These are phyloP conservation scores for Anseranas semipalmata DNA, from an alignment of 2,113 vertebrate genomes.

Conservation along the genomic window DNA sequence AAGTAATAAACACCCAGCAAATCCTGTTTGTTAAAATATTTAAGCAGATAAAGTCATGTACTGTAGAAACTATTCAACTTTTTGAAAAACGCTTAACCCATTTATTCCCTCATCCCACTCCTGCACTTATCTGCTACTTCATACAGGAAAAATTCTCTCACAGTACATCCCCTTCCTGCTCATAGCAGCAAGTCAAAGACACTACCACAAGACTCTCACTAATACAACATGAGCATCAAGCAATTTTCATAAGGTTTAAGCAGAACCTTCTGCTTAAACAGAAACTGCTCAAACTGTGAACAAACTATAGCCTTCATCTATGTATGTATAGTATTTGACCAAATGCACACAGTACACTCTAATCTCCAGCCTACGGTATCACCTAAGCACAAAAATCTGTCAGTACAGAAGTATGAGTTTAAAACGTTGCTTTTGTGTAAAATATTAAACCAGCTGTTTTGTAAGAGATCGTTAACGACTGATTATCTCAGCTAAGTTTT, in stretches of 20 bases:
- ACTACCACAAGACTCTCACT: background rate
- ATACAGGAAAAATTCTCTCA: background rate
- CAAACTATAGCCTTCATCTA: no score
- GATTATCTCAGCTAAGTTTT: background rate
- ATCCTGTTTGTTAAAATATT: background rate
- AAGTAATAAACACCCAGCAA: background rate
- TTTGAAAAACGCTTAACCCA: background rate
- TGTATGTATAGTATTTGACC: background rate
- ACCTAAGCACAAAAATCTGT: background rate
- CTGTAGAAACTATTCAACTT: background rate
- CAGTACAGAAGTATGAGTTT: background rate
- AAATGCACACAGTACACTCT: background rate
- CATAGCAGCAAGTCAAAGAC: background rate
- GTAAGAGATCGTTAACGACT: no score
- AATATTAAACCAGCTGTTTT: no score
- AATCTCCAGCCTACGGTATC: background rate
- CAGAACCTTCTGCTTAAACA: background rate
- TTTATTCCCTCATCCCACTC: background rate
- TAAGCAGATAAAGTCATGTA: background rate
- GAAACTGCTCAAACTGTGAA: background rate
- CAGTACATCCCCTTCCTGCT: fast-evolving
- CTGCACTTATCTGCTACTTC: background rate
- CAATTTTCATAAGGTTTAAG: background rate
- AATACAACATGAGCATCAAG: background rate
- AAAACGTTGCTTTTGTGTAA: background rate